Evolutionary conservation across 1,140 invertebrate genomes (phyloP), one percentile per base, ranked within the genome.

Genomic region (Cotesia typhae): DNA sequence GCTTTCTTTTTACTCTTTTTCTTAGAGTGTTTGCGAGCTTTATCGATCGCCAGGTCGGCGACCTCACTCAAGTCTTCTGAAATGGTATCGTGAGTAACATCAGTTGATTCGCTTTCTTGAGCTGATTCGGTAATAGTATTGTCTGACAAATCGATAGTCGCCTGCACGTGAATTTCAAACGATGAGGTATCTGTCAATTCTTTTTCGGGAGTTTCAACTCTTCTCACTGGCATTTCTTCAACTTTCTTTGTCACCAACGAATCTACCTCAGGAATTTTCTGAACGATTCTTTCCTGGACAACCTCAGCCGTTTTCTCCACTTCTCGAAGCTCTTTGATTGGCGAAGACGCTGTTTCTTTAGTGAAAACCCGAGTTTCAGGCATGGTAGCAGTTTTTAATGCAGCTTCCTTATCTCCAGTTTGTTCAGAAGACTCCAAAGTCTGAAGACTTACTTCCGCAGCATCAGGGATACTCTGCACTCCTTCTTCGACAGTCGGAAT

Each of bases 101-200:
- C 76, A 4, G 72, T 77, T 61, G 77, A 68, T 41, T 67, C 75
- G 9, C 72, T 74, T 10, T 36, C 61, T 55, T 53, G 28, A 47
- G 63, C 59, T 64, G 74, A 79, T 47, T 84, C 80, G 7, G 80
- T 74, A 0, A 80, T 80, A 28, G 78, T 75, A 41, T 79, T 83
- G 36, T 73, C 80, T 0, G 79, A 77, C 37, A 87, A 28, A 75
- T 87, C 81, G 36, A 87, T 79, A 1, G 81, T 87, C 0, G 86
- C 83, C 63, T 81, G 75, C n/a, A 87, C 77, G 37, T 79, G 82
- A 28, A 87, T 84, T 71, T 86, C 83, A 41, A 80, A 81, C 0
- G 80, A 83, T 20, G 78, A 47, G 1, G 6, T 75, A 7, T 84
- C 84, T 4, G 74, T 79, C 14, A 73, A 77, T 10, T 78, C 78